phyloP scores from a whole-genome alignment of 2,888 invertebrate genomes.

The Phyllotreta cruciferae region DNA sequence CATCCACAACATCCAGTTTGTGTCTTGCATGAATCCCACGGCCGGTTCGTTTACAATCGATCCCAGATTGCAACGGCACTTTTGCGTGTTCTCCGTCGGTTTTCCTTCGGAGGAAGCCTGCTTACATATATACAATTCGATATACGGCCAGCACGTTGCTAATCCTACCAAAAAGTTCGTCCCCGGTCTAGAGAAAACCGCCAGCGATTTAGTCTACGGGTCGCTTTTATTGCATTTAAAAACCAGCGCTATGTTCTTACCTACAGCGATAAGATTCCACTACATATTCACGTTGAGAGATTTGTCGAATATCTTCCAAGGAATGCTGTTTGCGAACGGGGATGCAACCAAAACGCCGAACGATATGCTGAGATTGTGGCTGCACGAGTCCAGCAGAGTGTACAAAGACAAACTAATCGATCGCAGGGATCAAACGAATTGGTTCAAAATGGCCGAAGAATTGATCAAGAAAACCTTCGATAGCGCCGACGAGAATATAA shows the following conservation, averaged over 20 bases:
- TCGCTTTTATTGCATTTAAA: constrained; percentile 81
- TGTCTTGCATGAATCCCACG: constrained; percentile 96
- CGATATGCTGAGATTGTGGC: constrained; percentile 82
- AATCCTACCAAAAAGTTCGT: constrained; percentile 73
- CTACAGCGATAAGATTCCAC: constrained; percentile 94
- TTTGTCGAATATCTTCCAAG: constrained; percentile 93
- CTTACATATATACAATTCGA: constrained; percentile 82
- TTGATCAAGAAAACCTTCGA: constrained; percentile 80
- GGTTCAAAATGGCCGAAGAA: constrained; percentile 76
- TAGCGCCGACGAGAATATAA: constrained; percentile 74
- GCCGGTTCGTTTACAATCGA: constrained; percentile 95
- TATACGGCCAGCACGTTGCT: constrained; percentile 77
- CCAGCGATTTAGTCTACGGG: constrained; percentile 70
- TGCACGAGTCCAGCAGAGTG: constrained; percentile 89
- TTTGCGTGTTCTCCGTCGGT: constrained; percentile 87
- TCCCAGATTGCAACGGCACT: constrained; percentile 86
- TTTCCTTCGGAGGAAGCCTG: constrained; percentile 85
- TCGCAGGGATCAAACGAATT: constrained; percentile 74
- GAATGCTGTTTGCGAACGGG: constrained; percentile 81
- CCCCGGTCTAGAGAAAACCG: constrained; percentile 65
- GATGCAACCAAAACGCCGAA: constrained; percentile 71
- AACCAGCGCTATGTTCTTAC: constrained; percentile 79
- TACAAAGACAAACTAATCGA: constrained; percentile 93
- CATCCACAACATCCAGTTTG: constrained; percentile 91
- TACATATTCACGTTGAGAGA: constrained; percentile 93